Evolutionary conservation across 1,140 invertebrate genomes (phyloP), one percentile per base, ranked within the genome.

Genomic region (Hestina assimilis): DNA sequence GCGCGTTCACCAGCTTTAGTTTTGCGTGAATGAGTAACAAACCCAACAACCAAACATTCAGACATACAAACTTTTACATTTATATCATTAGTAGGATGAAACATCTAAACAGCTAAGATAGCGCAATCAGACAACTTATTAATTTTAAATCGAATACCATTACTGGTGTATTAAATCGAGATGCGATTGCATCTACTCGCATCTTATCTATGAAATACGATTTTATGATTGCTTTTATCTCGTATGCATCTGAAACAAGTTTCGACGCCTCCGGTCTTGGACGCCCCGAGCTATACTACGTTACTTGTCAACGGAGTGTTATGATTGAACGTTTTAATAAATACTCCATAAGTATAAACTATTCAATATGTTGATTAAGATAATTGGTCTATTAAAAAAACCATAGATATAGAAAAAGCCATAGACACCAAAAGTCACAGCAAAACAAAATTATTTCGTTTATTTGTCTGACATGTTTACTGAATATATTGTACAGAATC

Each of bases 181-280:
- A 40, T 38, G 6, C 4, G 19, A 35, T 15, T 11, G 29, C 31
- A 48, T 23, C 29, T n/a, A 28, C 28, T 5, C 19, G 1, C 19
- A 7, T 23, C 21, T 24, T 50, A 50, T 50, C 47, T 38, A 19
- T 48, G 31, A 40, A 17, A 48, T 35, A 48, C 11, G 31, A 38
- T 48, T 50, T 50, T 40, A 50, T 12, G 31, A 50, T 40, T 35
- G 47, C 28, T 19, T 50, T 38, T 14, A 50, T 50, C 28, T 47
- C 29, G 17, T 1, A 3, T 21, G n/a, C 31, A 47, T 47, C 46
- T 50, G 12, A 24, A 50, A 50, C 33, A 12, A 26, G 47, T 40
- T 40, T 4, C 33, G 11, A 33, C n/a, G 33, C 33, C 33, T 38
- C 33, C 33, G 33, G 33, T 14, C 33, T 19, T 19, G n/a, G n/a